Conservation (phyloP, 1,140 invertebrate genomes). For the Proctacanthus coquilletti region DNA sequence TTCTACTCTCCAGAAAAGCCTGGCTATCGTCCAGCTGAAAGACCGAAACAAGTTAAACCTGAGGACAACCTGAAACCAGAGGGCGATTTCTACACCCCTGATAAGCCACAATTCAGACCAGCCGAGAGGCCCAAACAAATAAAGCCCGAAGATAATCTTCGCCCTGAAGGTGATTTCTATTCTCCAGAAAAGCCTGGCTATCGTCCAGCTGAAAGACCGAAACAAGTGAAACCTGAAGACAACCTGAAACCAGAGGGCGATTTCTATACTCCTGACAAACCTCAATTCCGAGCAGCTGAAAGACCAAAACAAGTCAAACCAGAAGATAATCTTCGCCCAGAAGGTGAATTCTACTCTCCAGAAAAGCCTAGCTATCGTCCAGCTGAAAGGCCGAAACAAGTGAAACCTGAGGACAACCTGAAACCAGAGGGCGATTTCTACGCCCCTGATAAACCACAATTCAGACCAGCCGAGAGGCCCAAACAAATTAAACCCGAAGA, state of each 20-base stretch:
- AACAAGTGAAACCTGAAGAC: slow-evolving; percentile 31
- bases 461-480: slow-evolving; percentile 29
- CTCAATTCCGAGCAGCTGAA: slow-evolving; percentile 27
- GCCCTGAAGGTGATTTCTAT: slow-evolving; percentile 40
- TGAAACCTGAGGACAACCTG: slow-evolving; percentile 36
- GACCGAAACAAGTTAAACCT: slow-evolving; percentile 26
- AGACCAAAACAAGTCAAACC: slow-evolving; percentile 25
- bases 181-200: slow-evolving; percentile 28
- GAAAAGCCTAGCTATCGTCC: slow-evolving; percentile 34
- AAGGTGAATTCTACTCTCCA: slow-evolving; percentile 32
- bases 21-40: slow-evolving; percentile 32
- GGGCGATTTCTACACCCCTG: slow-evolving; percentile 36
- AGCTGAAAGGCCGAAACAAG: slow-evolving; percentile 27
- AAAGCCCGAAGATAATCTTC: slow-evolving; percentile 36
- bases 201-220: slow-evolving; percentile 28
- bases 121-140: slow-evolving; percentile 28
- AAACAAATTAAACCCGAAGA: slow-evolving; percentile 33
- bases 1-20: slow-evolving; percentile 35
- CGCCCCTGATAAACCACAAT: slow-evolving; percentile 19
- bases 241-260: slow-evolving; percentile 38
- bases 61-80: slow-evolving; percentile 40
- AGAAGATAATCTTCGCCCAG: slow-evolving; percentile 30
- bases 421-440: slow-evolving; percentile 40
- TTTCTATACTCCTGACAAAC: slow-evolving; percentile 31
- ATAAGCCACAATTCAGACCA: slow-evolving; percentile 30